These are phyloP conservation scores for Opisthograptis luteolata DNA, from an alignment of 2,888 invertebrate species.

Conservation along the genomic window DNA sequence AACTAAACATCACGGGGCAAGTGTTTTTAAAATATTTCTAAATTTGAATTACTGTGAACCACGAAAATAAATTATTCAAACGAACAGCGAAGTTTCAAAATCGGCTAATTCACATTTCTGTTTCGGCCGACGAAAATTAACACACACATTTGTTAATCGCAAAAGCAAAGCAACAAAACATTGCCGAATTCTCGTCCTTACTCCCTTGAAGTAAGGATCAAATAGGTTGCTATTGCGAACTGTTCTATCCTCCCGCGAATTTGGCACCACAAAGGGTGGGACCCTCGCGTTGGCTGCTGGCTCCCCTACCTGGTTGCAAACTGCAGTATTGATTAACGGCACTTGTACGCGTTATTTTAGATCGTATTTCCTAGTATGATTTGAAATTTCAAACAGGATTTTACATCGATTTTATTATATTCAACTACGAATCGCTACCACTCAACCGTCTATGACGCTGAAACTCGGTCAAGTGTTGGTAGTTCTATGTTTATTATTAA, in stretches of 20 bases:
- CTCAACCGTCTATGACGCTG: neutral
- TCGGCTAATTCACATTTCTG: slow-evolving; percentile 6
- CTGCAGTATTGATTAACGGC: slow-evolving; percentile 78
- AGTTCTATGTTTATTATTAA: slow-evolving; percentile 10
- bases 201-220: neutral
- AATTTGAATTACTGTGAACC: neutral
- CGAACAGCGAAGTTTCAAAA: neutral
- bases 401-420: neutral
- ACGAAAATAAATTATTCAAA: neutral
- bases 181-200: neutral
- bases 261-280: slow-evolving; percentile 62
- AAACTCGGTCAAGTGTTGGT: slow-evolving; percentile 15
- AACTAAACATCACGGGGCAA: neutral
- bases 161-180: neutral
- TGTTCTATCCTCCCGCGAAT: slow-evolving; percentile 46
- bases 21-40: too few relatives aligned
- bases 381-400: neutral
- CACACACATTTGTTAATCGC: slow-evolving; percentile 10
- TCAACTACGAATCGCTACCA: neutral
- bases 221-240: neutral
- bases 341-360: slow-evolving; percentile 49
- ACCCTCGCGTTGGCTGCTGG: slow-evolving; percentile 48
- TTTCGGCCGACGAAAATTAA: neutral
- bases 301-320: slow-evolving; percentile 63
- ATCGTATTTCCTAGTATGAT: slow-evolving; percentile 32